Conservation (phyloP, 2,113 vertebrate species). For the Mesoclemmys tuberculata region DNA sequence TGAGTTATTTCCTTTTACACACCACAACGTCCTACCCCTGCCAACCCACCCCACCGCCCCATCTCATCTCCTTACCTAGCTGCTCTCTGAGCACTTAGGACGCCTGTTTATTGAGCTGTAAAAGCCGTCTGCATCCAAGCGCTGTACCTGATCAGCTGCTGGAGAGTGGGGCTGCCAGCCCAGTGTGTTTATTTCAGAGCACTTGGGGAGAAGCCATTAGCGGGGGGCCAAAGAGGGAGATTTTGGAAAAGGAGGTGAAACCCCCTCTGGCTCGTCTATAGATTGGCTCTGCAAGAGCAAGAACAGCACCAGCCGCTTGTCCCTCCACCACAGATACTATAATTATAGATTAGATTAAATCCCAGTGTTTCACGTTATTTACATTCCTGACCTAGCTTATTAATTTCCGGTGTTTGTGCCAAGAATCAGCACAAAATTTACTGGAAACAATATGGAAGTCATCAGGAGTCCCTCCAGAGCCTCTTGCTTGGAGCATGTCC, state of each 20-base stretch:
- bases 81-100: background rate
- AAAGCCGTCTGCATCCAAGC: background rate
- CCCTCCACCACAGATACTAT: constrained; percentile 60
- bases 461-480: constrained; percentile 74
- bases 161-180: constrained; percentile 55
- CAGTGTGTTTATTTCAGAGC: constrained; percentile 30
- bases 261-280: constrained; percentile 23
- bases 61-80: background rate
- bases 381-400: constrained; percentile 78
- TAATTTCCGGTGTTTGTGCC: constrained; percentile 76
- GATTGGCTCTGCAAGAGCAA: constrained; percentile 1
- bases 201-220: constrained; percentile 43
- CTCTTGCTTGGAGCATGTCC: constrained; percentile 63
- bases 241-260: constrained; percentile 31
- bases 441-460: constrained; percentile 79
- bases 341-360: constrained; percentile 79
- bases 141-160: background rate
- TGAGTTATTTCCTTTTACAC: background rate
- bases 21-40: background rate
- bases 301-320: constrained; percentile 36
- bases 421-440: constrained; percentile 79
- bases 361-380: constrained; percentile 76
- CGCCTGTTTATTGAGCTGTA: background rate
- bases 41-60: background rate
- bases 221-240: constrained; percentile 12